Base-by-base conservation (phyloP, 2,888 invertebrate genomes). In the Ceratothoa steindachneri region DNA sequence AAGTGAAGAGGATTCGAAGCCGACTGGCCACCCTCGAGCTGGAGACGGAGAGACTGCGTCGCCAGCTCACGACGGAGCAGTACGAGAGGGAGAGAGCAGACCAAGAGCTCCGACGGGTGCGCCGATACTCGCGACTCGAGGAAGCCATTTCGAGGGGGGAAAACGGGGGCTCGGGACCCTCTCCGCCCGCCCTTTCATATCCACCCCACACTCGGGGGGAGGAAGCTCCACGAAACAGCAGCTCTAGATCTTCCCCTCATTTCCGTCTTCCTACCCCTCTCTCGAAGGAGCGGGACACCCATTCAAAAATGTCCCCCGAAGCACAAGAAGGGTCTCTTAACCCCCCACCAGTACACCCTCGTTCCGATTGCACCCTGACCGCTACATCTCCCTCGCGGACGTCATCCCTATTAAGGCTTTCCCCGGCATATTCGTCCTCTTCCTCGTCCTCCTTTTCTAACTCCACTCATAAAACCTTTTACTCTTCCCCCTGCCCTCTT, bases 61-160 rank as follows among this genome's bases (percentile, higher is more conserved):
- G 76, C 28, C 73, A 75, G 24, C 69, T 79, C 28, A 76, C 75
- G 4, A 72, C 73, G 30, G 79, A 79, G 68, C 69, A 76, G 60
- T 79, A 76, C 67, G 79, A 79, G 64, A 65, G 74, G 27, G 79
- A 79, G 60, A 29, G 76, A 12, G 60, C 72, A 52, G 31, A 65
- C n/a, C 76, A 76, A 70, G 79, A 79, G 28, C 70, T 79, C n/a
- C 71, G 79, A 28, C 60, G 79, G 79, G 79, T 79, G 73, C 74
- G 65, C 67, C 67, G 67, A 66, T 67, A 53, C 65, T 68, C 52
- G 27, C 65, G 41, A 41, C 67, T 73, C 65, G 71, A 64, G 31
- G 65, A 31, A 30, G 73, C 71, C 9, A 51, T 77, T 41, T 28
- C n/a, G n/a, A 19, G n/a, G n/a, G n/a, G 9, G 1, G 67, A 30